phyloP scores from a whole-genome alignment of 2,888 invertebrate genomes.

The Ophion obscuratus region DNA sequence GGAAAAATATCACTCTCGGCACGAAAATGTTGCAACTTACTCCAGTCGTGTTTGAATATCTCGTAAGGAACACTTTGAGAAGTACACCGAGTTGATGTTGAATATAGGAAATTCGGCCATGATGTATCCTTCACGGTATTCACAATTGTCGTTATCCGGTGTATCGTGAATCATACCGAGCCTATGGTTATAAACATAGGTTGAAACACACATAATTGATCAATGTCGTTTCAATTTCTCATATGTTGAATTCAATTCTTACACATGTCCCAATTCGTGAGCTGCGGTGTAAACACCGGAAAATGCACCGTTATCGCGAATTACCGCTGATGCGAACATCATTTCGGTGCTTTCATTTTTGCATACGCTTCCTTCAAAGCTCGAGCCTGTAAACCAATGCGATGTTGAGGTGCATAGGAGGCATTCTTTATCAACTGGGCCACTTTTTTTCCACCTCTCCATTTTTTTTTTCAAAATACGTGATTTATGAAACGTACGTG shows the following conservation, averaged over 20 bases:
- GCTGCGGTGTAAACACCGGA: conserved; percentile 22
- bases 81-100: not conserved
- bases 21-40: not conserved
- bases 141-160: not conserved
- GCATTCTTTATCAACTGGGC: too few species aligned
- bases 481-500: too few species aligned
- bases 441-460: too few species aligned
- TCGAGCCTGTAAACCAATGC: not conserved
- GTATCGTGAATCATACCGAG: not conserved
- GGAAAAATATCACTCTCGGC: not conserved
- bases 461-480: too few species aligned
- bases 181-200: not conserved
- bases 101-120: not conserved
- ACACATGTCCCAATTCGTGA: conserved; percentile 61
- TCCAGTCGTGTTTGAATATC: not conserved
- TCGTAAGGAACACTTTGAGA: not conserved
- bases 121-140: not conserved
- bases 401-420: not conserved
- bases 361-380: conserved; percentile 19
- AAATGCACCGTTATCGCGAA: conserved; percentile 45
- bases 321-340: conserved; percentile 1
- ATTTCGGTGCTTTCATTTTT: rapidly evolving
- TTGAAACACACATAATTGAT: not conserved
- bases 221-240: not conserved
- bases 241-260: not conserved